Percentiles rank a stretch among this genome's conserved stretches.
Evolutionary conservation across 2,113 vertebrate genomes (phyloP).

Genomic region (Podarcis muralis): DNA sequence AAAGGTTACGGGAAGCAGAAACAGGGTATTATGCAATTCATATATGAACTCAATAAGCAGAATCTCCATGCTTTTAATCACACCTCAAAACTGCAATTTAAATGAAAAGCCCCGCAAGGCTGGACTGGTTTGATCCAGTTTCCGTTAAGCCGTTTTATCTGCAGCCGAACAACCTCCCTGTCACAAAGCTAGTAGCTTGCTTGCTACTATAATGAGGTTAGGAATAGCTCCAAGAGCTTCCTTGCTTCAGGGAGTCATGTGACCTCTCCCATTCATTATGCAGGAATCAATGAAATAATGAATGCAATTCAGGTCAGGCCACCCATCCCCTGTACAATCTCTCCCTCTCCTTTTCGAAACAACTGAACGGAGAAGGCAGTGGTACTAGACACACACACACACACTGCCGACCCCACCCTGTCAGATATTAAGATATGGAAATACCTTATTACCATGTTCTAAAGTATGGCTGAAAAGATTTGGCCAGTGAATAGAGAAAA

Average conservation of each 20-base stretch:
- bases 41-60: conserved; percentile 48
- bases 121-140: conserved; percentile 65
- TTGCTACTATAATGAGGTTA: conserved; percentile 29
- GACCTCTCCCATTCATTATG: neutral
- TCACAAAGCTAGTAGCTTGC: conserved; percentile 61
- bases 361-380: neutral
- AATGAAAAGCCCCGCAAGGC: conserved; percentile 53
- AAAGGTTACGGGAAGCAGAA: conserved; percentile 19
- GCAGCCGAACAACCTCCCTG: conserved; percentile 60
- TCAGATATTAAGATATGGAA: rapidly evolving
- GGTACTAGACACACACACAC: no score
- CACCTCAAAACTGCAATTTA: conserved; percentile 59
- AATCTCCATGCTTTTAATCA: neutral
- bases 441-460: neutral
- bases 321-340: neutral
- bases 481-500: neutral
- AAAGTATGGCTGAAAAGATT: neutral
- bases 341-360: neutral
- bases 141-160: conserved; percentile 61
- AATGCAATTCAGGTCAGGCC: neutral
- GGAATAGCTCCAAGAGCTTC: conserved; percentile 9
- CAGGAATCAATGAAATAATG: conserved; percentile 34
- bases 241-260: neutral
- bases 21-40: conserved; percentile 1
- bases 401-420: rapidly evolving